Evolutionary conservation across 2,888 invertebrate genomes (phyloP), one percentile per base, ranked within the genome.

Genomic region (Agrochola lychnidis): DNA sequence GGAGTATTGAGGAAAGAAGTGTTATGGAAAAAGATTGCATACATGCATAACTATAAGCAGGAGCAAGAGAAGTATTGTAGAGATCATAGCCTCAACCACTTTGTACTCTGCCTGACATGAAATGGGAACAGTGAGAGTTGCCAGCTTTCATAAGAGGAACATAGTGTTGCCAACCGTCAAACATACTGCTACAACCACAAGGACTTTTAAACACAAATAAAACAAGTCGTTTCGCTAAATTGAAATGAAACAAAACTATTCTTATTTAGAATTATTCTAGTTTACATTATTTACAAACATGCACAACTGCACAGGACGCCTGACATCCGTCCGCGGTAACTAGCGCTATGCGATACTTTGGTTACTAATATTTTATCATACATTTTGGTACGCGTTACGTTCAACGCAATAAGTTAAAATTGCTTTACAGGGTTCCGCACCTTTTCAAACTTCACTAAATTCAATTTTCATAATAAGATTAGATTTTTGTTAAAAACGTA

Each of bases 351-450:
- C 89, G 89, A 88, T 84, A 86, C 88, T 88, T 88, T 88, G 88
- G 90, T 87, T 86, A 86, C 79, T 85, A 90, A 88, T 88, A 92
- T 90, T 90, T 90, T 92, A 92, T 91, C 89, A 90, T 88, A 73
- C 87, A 91, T 90, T 92, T 92, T 91, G 92, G 92, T 92, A 90
- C 87, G 86, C 87, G 88, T 87, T 78, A 68, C 70, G 3, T 76
- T 79, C 63, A 82, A 83, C 87, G 85, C 86, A 88, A 88, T 88
- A 88, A 88, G 78, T 88, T 87, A 87, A 3, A 74, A 82, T 86
- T 82, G 82, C 81, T 85, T 80, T 70, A 80, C 59, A 78, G 74
- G 87, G 87, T 83, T 87, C 83, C 87, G 79, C 62, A 84, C 69
- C 53, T 57, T 66, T 30, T 67, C 70, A 78, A 83, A 75, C 67